Base-by-base conservation (phyloP, 2,113 vertebrate species). In the Axis porcinus region DNA sequence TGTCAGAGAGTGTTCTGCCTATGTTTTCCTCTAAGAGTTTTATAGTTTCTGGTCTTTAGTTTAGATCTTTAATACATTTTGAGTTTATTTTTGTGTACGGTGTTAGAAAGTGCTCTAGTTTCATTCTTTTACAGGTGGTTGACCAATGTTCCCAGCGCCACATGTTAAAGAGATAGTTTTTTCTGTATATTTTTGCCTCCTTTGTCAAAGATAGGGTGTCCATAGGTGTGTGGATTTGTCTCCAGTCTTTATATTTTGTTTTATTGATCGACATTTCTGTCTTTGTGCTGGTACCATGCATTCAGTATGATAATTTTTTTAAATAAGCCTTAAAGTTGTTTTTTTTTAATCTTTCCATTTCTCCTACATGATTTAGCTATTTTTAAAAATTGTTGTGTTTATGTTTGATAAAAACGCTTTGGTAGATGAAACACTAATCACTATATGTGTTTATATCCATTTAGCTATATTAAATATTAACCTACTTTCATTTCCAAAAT, bases 401-500 rank as follows among this genome's bases (percentile, higher is more conserved):
- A 79, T 97, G 7, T 64, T 94, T 92, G 54, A 89, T 76, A 86
- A 79, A 91, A 92, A 79, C 33, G 95, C 40, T 74, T 91, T n/a
- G 52, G 12, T 94, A 76, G 87, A 96, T 55, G 47, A 91, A 97
- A 91, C 36, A 96, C 89, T 40, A 89, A 50, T 83, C 82, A 95
- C 92, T 97, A 96, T 76, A 91, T 54, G 94, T 62, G 95, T 97
- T 58, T 50, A 27, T 76, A 58, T 86, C 86, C 94, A 36, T 95
- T 95, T 97, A 98, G 81, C 86, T 97, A 92, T 89, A 91, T 64
- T 93, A 81, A 62, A 87, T 96, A 97, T 91, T 43, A 97, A 79
- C n/a, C 58, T 97, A 76, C 28, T 79, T 96, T 97, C 76, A 95
- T 98, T 98, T 97, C 47, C 17, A 89, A 88, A 97, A 98, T 97